A percentile compares a stretch with the other conserved stretches of the same genome.
These are phyloP conservation scores for Oxyscelio sp. DNA, from an alignment of 2,888 invertebrate genomes.

Conservation along the genomic window DNA sequence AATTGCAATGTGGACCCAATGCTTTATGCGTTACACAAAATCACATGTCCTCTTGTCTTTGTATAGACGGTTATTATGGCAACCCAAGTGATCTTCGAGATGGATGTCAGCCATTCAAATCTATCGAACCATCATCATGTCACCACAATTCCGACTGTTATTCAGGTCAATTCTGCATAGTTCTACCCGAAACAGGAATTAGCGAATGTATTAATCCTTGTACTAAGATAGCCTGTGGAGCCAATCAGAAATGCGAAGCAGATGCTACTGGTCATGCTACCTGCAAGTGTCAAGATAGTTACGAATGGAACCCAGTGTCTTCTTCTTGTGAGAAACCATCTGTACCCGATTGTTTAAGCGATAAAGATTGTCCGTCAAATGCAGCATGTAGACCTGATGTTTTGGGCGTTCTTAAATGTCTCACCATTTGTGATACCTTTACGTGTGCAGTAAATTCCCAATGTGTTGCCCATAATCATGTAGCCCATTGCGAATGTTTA, in stretches of 20 bases:
- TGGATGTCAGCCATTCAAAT: constrained; percentile 93
- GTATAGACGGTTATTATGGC: constrained; percentile 94
- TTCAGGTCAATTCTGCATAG: constrained; percentile 92
- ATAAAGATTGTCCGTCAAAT: constrained; percentile 92
- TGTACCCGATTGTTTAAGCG: constrained; percentile 93
- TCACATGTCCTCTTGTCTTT: constrained; percentile 96
- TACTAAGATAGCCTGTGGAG: constrained; percentile 94
- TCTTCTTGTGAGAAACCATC: constrained; percentile 96
- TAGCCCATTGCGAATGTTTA: constrained; percentile 95
- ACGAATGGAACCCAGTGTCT: constrained; percentile 94
- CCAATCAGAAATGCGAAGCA: constrained; percentile 94
- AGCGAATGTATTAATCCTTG: constrained; percentile 94
- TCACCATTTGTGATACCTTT: constrained; percentile 93
- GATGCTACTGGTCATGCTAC: constrained; percentile 91
- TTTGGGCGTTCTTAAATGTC: constrained; percentile 95
- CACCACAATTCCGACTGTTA: constrained; percentile 92
- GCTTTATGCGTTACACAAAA: constrained; percentile 95
- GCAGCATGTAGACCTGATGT: constrained; percentile 95
- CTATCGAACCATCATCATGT: constrained; percentile 90
- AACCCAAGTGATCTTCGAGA: constrained; percentile 94
- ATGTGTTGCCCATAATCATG: constrained; percentile 93
- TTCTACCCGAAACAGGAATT: constrained; percentile 90
- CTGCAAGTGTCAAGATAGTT: constrained; percentile 94
- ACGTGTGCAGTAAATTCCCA: constrained; percentile 95
- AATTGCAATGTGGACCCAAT: constrained; percentile 96